Evolutionary conservation across 1,140 invertebrate species (phyloP).

Genomic region (Meloidogyne floridensis): DNA sequence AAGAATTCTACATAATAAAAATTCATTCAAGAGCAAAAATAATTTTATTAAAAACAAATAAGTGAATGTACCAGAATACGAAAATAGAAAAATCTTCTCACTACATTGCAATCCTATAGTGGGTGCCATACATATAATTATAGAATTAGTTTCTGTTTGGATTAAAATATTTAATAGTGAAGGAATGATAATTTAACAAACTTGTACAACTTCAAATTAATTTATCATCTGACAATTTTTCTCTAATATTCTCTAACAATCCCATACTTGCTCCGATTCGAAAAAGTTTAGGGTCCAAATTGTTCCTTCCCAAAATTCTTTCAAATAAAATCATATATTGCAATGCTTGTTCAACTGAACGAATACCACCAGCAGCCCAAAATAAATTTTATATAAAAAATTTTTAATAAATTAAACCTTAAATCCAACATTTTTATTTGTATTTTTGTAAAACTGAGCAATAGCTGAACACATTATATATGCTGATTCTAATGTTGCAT

Average conservation of each 20-base stretch:
- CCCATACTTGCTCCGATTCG: conserved; percentile 90
- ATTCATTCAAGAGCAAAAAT: no score
- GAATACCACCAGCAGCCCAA: conserved; percentile 95
- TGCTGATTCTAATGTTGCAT: conserved; percentile 87
- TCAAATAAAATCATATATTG: conserved; percentile 84
- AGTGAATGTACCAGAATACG: no score
- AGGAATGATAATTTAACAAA: no score
- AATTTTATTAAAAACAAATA: no score
- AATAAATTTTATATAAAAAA: conserved; percentile 73
- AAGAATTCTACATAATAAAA: no score
- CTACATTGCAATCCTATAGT: no score
- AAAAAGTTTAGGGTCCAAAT: conserved; percentile 82
- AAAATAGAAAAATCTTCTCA: no score
- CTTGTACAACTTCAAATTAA: neutral
- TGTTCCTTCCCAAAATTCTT: conserved; percentile 81
- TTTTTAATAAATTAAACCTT: neutral
- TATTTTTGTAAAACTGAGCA: conserved; percentile 75
- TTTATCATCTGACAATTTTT: neutral
- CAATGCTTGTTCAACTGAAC: conserved; percentile 81
- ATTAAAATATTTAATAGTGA: no score
- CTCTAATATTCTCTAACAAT: conserved; percentile 70
- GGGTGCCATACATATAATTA: no score
- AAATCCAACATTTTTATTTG: conserved; percentile 67
- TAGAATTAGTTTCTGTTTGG: no score
- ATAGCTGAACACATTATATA: conserved; percentile 93